Base-by-base conservation (phyloP, 2,113 vertebrate species). In the Nycticebus coucang region DNA sequence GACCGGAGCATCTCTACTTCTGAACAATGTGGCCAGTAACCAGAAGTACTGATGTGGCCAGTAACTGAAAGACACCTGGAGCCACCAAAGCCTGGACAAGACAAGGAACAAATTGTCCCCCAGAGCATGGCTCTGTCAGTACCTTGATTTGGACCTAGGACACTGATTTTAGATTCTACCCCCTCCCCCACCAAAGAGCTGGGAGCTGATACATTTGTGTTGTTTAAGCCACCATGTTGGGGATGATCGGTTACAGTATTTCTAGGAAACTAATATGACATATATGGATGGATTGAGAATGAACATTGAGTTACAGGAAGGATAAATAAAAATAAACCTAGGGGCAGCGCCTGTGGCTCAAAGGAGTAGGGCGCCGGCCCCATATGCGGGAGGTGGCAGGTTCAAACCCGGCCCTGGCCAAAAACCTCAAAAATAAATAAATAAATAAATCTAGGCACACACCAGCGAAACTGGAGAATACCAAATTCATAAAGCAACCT, bases 41-140 rank as follows among this genome's bases (percentile, higher is more conserved):
- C 41, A 41, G 41, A 41, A 41, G 41, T 41, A 41, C 41, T 41
- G 33, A 62, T 8, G 21, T 26, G 14, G 11, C 18, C 33, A 28
- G 0, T 26, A 26, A 22, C 66, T 1, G 12, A 53, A 18, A 2
- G 83, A 71, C 4, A n/a, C 4, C 69, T 15, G 13, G 7, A 33
- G 35, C 11, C 19, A 0, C 30, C 41, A n/a, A 33, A 74, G 45
- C 12, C 66, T 0, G 13, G 24, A 9, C 45, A 5, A 4, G 4
- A 6, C 10, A 0, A 41, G 60, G 30, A 30, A 1, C 28, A 21
- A 35, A 4, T 4, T 53, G 35, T 41, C 66, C 41, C 26, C 4
- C 77, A 28, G 19, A 68, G 11, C 5, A 0, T 2, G 13, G 24
- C 45, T 78, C n/a, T 83, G 33, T 50, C n/a, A 37, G 15, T 14